These are phyloP conservation scores for Gnathonemus echidnorhynchus DNA, from an alignment of 2,113 vertebrate genomes.

Conservation along the genomic window DNA sequence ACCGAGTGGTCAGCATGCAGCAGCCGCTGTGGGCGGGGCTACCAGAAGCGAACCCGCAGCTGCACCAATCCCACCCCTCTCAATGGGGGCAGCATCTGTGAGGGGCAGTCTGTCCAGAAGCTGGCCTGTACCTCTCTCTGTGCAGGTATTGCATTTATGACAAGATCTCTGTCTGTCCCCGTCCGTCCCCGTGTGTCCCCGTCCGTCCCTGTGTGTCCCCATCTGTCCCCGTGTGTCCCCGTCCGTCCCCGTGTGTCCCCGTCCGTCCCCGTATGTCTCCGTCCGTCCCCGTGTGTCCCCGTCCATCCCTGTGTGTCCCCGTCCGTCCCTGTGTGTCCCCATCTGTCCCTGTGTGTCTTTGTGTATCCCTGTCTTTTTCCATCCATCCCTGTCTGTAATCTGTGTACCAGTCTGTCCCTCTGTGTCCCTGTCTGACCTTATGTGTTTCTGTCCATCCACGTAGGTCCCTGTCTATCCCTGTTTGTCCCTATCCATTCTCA, in stretches of 20 bases:
- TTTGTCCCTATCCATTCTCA: neutral
- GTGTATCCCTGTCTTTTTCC: neutral
- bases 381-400: neutral
- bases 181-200: neutral
- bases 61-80: constrained; percentile 82
- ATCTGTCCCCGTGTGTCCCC: too few relatives aligned
- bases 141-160: constrained; percentile 59
- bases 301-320: too few relatives aligned
- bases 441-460: neutral
- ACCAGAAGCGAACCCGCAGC: constrained; percentile 76
- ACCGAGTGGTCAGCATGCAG: constrained; percentile 81
- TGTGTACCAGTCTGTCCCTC: neutral
- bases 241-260: too few relatives aligned
- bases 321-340: too few relatives aligned
- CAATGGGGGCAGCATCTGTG: constrained; percentile 80
- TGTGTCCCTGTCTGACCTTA: neutral
- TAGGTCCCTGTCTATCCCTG: neutral
- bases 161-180: neutral
- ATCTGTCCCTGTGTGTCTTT: neutral
- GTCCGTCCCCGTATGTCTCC: too few relatives aligned
- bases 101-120: constrained; percentile 78
- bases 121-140: constrained; percentile 77
- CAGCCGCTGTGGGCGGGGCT: constrained; percentile 76
- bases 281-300: neutral
- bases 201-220: neutral